A percentile compares a stretch with the other conserved stretches of the same genome.
Evolutionary conservation across 2,797 vertebrate genomes (phyloP).

Genomic region (Muscicapa striata): DNA sequence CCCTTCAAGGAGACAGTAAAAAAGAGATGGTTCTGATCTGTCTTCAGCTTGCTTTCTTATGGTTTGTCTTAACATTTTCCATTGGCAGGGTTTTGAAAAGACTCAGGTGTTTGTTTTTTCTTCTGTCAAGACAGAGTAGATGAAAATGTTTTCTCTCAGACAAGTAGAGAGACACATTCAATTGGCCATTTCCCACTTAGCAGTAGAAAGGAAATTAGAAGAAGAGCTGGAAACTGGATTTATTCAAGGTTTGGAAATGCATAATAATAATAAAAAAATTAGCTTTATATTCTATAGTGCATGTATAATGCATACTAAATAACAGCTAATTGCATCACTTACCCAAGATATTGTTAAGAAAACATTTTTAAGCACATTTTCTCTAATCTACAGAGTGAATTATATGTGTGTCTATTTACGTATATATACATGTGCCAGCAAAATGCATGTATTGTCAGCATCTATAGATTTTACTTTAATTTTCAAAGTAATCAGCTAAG

Average conservation of each 20-base stretch:
- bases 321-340: not conserved
- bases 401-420: not conserved
- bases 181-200: not conserved
- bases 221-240: not conserved
- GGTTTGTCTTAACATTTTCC: not conserved
- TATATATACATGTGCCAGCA: not conserved
- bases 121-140: not conserved
- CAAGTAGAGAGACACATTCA: not conserved
- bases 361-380: not conserved
- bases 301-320: not conserved
- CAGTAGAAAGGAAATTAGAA: not conserved
- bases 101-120: not conserved
- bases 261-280: not conserved
- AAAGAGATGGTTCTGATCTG: not conserved
- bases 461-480: not conserved
- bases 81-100: not conserved
- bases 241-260: not conserved
- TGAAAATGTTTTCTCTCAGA: not conserved
- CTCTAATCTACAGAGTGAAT: not conserved
- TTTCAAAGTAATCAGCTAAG: slow-evolving; percentile 3
- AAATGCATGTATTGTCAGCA: not conserved
- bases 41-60: not conserved
- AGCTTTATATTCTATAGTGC: not conserved
- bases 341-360: not conserved
- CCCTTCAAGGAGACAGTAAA: not conserved